Evolutionary conservation across 2,113 vertebrate genomes (phyloP).

Genomic region (Anarhynchus alexandrinus): DNA sequence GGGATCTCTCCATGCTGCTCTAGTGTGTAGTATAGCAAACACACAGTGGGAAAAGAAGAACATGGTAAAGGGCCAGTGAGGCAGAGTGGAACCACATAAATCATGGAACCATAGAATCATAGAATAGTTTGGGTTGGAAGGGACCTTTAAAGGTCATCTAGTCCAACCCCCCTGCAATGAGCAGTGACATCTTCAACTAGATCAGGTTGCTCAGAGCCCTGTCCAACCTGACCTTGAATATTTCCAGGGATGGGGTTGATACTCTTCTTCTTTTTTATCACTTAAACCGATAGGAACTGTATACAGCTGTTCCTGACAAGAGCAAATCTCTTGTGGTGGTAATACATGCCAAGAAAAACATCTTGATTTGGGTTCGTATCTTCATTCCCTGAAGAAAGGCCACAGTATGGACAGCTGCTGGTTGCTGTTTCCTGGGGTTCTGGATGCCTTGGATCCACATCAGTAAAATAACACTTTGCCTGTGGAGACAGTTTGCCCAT

Average conservation of each 20-base stretch:
- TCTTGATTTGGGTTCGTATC: background rate
- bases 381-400: background rate
- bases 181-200: background rate
- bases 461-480: background rate
- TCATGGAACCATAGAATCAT: background rate
- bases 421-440: background rate
- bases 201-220: background rate
- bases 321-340: background rate
- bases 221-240: background rate
- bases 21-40: too few relatives aligned
- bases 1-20: background rate
- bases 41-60: background rate
- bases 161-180: background rate
- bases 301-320: background rate
- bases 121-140: background rate
- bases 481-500: background rate
- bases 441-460: background rate
- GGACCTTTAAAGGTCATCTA: background rate
- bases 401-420: background rate
- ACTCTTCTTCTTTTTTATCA: background rate
- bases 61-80: background rate
- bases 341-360: background rate
- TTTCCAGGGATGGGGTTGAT: background rate
- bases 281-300: background rate
- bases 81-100: accelerated